These are phyloP conservation scores for Diplazon laetatorius DNA, from an alignment of 2,888 invertebrate species.

Conservation along the genomic window DNA sequence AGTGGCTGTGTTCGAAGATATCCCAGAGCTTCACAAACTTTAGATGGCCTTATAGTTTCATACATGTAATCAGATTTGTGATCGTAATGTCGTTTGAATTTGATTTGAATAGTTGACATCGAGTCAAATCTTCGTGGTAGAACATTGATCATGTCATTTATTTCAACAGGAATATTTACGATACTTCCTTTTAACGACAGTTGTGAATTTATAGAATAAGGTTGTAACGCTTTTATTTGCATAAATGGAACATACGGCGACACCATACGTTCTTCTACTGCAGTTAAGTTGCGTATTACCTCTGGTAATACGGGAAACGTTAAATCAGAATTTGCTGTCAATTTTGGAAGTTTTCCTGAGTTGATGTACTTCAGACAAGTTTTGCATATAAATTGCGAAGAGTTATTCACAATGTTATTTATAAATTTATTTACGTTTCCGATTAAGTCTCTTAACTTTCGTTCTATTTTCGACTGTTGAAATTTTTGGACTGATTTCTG, in stretches of 20 bases:
- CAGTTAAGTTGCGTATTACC: slow-evolving; percentile 1
- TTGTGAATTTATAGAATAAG: slow-evolving; percentile 72
- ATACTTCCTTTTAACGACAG: slow-evolving; percentile 73
- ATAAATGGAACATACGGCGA: slow-evolving; percentile 76
- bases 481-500: not conserved
- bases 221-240: slow-evolving; percentile 74
- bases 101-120: slow-evolving; percentile 70
- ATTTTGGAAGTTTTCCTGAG: slow-evolving; percentile 43
- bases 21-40: slow-evolving; percentile 51
- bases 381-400: slow-evolving; percentile 29
- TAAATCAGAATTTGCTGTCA: slow-evolving; percentile 55
- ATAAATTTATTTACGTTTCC: slow-evolving; percentile 9
- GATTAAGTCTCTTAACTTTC: no score
- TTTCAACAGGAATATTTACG: slow-evolving; percentile 65
- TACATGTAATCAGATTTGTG: slow-evolving; percentile 71
- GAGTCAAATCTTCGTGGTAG: slow-evolving; percentile 65
- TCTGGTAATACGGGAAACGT: not conserved
- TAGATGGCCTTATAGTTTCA: slow-evolving; percentile 70
- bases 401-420: slow-evolving; percentile 26
- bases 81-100: slow-evolving; percentile 71
- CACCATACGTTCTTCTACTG: slow-evolving; percentile 76
- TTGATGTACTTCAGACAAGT: slow-evolving; percentile 21
- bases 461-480: not conserved
- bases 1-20: slow-evolving; percentile 46
- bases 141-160: slow-evolving; percentile 57